These are phyloP conservation scores for Leptinotarsa texana DNA, from an alignment of 1,140 invertebrate species.

Conservation along the genomic window DNA sequence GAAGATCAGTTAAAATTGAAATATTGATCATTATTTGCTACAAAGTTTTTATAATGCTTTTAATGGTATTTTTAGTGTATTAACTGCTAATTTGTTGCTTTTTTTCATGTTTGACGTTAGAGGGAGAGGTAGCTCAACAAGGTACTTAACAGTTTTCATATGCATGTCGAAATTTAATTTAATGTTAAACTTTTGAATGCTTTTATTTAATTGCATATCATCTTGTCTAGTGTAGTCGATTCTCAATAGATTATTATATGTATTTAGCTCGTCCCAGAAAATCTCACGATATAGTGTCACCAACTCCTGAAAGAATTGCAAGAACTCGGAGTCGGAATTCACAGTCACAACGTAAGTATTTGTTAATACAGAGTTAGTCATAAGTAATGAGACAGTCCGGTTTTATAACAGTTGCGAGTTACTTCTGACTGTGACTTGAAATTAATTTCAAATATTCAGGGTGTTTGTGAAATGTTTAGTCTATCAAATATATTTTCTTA, in stretches of 20 bases:
- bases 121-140: constrained; percentile 62
- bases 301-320: constrained; percentile 68
- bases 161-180: background rate
- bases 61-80: background rate
- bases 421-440: no score
- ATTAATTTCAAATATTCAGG: no score
- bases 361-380: no score
- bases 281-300: constrained; percentile 57
- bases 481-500: no score
- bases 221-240: no score
- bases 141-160: constrained; percentile 52
- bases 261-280: constrained; percentile 66
- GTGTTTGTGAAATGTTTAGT: no score
- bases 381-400: no score
- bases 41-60: background rate
- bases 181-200: background rate
- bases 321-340: constrained; percentile 68
- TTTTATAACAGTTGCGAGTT: no score
- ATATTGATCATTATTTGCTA: no score
- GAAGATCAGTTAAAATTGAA: no score
- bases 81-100: constrained; percentile 41
- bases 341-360: constrained; percentile 85
- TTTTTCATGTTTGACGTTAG: constrained; percentile 56
- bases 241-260: no score
- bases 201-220: background rate